Evolutionary conservation across 2,888 invertebrate genomes (phyloP).

Genomic region (Erebia aethiops): DNA sequence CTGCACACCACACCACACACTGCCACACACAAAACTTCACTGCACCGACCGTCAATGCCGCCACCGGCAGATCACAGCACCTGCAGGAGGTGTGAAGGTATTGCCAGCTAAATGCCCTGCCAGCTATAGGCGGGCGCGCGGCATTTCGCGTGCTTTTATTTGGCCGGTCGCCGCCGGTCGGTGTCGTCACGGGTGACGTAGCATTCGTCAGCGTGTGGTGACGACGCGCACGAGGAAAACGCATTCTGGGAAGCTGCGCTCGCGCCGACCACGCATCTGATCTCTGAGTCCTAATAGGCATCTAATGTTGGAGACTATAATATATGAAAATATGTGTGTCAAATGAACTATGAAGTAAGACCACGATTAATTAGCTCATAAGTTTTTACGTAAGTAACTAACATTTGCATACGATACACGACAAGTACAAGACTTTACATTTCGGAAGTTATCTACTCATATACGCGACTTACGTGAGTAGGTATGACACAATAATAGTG

Average conservation of each 20-base stretch:
- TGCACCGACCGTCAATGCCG: too few relatives aligned
- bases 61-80: not conserved
- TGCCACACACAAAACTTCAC: not conserved
- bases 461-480: too few relatives aligned
- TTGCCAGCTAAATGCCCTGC: conserved; percentile 31
- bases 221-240: conserved; percentile 68
- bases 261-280: conserved; percentile 4
- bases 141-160: conserved; percentile 61
- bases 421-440: too few relatives aligned
- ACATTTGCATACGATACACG: too few relatives aligned
- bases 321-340: too few relatives aligned
- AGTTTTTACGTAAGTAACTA: too few relatives aligned
- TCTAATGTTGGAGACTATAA: not conserved
- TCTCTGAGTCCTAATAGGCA: not conserved
- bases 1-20: conserved; percentile 16
- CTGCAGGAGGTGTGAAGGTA: not conserved
- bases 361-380: too few relatives aligned
- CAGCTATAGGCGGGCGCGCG: conserved; percentile 68
- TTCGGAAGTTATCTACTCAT: too few relatives aligned
- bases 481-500: too few relatives aligned
- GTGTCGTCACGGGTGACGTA: conserved; percentile 71
- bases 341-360: too few relatives aligned
- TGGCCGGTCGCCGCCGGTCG: conserved; percentile 42
- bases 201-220: conserved; percentile 63
- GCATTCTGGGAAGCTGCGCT: conserved; percentile 73